These are phyloP conservation scores for Andrena flavipes DNA, from an alignment of 2,888 invertebrate species.

Conservation along the genomic window DNA sequence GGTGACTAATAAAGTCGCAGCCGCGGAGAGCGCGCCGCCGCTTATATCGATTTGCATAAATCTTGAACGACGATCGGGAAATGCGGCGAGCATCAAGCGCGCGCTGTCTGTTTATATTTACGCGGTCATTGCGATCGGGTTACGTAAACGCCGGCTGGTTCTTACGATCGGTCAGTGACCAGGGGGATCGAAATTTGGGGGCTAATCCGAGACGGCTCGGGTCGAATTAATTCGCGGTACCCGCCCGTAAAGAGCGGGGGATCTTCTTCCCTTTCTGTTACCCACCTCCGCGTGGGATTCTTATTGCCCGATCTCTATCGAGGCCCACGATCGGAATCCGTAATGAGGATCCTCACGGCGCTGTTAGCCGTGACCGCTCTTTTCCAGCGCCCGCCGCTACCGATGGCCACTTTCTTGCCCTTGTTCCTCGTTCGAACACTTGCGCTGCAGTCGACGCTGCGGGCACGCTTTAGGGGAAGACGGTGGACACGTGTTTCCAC, in stretches of 20 bases:
- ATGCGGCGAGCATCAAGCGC: neutral
- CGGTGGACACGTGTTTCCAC: too few species aligned
- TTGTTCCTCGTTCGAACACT: neutral
- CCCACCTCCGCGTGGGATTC: slow-evolving; percentile 25
- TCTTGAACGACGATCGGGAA: slow-evolving; percentile 21
- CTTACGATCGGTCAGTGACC: slow-evolving; percentile 22
- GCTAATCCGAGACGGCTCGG: slow-evolving; percentile 43
- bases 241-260: slow-evolving; percentile 26
- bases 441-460: neutral
- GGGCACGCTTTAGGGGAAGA: too few species aligned
- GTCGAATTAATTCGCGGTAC: slow-evolving; percentile 49
- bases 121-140: neutral
- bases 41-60: slow-evolving; percentile 40
- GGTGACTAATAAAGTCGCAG: slow-evolving; percentile 29
- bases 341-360: slow-evolving; percentile 66
- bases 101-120: slow-evolving; percentile 14
- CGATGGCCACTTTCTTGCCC: slow-evolving; percentile 27
- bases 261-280: neutral
- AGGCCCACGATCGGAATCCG: slow-evolving; percentile 64
- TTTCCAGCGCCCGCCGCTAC: slow-evolving; percentile 15
- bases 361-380: slow-evolving; percentile 59
- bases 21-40: slow-evolving; percentile 10
- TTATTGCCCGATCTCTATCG: slow-evolving; percentile 69
- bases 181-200: slow-evolving; percentile 11
- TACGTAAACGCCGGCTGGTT: slow-evolving; percentile 35